These are phyloP conservation scores for Odocoileus virginianus DNA, from an alignment of 2,113 vertebrate genomes.

Conservation along the genomic window DNA sequence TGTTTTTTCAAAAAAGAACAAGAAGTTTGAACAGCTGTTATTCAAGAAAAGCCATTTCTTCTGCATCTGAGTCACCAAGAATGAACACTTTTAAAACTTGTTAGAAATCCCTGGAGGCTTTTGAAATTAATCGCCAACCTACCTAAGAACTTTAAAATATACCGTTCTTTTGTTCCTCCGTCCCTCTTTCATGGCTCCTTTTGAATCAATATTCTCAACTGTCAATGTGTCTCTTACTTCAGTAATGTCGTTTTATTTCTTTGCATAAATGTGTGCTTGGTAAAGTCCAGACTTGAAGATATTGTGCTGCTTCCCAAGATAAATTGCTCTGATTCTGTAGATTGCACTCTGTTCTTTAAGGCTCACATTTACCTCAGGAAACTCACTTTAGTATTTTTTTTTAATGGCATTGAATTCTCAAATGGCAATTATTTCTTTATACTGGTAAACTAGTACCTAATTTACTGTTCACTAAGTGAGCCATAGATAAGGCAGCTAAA, in stretches of 20 bases:
- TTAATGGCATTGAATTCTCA: background rate
- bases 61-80: constrained; percentile 35
- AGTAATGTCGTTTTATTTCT: background rate
- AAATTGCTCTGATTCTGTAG: background rate
- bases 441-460: background rate
- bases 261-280: background rate
- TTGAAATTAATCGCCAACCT: background rate
- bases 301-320: background rate
- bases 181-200: background rate
- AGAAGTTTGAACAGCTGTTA: constrained; percentile 51
- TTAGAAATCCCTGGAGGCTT: constrained; percentile 31
- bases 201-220: background rate
- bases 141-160: constrained; percentile 35
- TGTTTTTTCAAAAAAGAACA: constrained; percentile 27
- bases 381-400: background rate
- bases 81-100: constrained; percentile 9
- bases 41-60: constrained; percentile 50
- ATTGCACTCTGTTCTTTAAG: background rate
- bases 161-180: background rate
- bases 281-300: background rate
- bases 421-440: background rate
- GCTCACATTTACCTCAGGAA: constrained; percentile 56
- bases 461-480: constrained; percentile 24
- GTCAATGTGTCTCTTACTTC: background rate
- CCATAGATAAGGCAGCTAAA: constrained; percentile 15